A percentile compares a stretch with the other conserved stretches of the same genome.
These are phyloP conservation scores for Hemicentrotus pulcherrimus DNA, from an alignment of 35 echinoderm and acorn worm genomes.

Conservation along the genomic window DNA sequence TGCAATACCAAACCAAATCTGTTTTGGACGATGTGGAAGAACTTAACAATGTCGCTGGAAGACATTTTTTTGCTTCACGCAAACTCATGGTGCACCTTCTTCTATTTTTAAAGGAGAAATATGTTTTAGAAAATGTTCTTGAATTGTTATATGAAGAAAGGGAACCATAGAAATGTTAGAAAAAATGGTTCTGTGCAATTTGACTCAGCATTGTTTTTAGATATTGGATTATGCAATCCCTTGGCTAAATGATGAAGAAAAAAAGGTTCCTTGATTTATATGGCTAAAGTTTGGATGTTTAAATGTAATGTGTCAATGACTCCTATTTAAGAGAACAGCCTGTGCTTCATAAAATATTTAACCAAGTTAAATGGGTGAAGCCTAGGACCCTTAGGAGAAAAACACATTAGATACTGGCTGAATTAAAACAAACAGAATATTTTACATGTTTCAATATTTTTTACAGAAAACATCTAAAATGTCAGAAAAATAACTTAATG, in stretches of 20 bases:
- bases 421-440: not conserved
- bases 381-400: too few species aligned
- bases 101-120: not conserved
- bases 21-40: not conserved
- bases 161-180: not conserved
- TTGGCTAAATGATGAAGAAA: not conserved
- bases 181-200: not conserved
- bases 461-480: not conserved
- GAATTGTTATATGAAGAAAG: not conserved
- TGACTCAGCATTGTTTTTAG: not conserved
- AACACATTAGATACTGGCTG: too few species aligned
- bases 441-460: not conserved
- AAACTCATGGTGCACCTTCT: conserved; percentile 16
- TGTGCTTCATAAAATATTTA: too few species aligned
- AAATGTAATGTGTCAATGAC: too few species aligned
- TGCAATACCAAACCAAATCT: not conserved
- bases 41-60: conserved; percentile 2
- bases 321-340: too few species aligned
- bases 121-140: not conserved
- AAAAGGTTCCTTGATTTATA: not conserved
- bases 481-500: too few species aligned
- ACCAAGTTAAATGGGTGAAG: too few species aligned
- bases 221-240: not conserved
- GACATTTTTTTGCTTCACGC: not conserved
- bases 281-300: too few species aligned